Base-by-base conservation (phyloP, 2,113 vertebrate genomes). In the Morone saxatilis region DNA sequence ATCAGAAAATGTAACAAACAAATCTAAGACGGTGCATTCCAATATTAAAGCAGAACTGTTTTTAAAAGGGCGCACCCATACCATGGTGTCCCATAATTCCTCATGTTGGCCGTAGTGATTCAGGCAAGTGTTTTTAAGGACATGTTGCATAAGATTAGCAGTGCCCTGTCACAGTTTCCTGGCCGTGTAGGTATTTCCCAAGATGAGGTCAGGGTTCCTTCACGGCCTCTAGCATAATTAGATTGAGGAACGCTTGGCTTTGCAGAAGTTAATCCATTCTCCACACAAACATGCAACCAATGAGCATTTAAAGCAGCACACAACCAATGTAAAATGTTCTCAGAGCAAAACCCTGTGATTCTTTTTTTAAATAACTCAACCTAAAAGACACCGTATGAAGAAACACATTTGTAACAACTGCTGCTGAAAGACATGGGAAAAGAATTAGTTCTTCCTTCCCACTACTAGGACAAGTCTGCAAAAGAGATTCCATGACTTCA, bases 161-260 rank as follows among this genome's bases (percentile, higher is more conserved):
- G 57, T 76, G 79, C 72, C 78, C 63, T 57, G 92, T 92, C 91
- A 93, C 76, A 65, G 69, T 90, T 94, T 94, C 91, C 91, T 91
- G 89, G 89, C 78, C 51, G 16, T 77, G 50, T 38, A 80, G 91
- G 92, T 93, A 83, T 93, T 94, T 93, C 92, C 91, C 90, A 91
- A 81, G 82, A 93, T 91, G 84, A 92, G 85, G 83, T 92, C 91
- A 90, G 78, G 87, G 81, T 82, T 91, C 86, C 84, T 84, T 69
- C 25, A 61, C 75, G 62, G 86, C 77, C 81, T 53, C 69, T 17
- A 20, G 36, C 62, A 61, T 89, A 87, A 90, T 89, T 85, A 86
- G 81, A 81, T 63, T 56, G 41, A 81, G 86, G 74, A 90, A 86
- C 61, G 65, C 84, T 78, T 6, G 62, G 69, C 77, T 81, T 83